Conservation (phyloP, 2,888 invertebrate genomes). For the Pandemis heparana region DNA sequence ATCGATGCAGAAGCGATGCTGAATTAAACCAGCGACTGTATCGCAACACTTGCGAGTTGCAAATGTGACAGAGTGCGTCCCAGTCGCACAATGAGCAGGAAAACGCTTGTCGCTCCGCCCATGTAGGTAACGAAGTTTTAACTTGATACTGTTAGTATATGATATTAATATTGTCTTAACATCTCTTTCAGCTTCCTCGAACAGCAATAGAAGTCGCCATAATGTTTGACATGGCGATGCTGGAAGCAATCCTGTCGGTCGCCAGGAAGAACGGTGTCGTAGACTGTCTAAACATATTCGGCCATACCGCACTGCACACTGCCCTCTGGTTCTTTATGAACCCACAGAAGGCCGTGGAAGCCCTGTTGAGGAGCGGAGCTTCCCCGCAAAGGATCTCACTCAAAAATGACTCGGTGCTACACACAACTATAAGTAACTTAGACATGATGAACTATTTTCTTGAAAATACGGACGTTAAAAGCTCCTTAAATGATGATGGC, state of each 20-base stretch:
- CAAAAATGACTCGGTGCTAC: not conserved
- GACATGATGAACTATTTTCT: not conserved
- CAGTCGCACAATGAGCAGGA: too few species aligned
- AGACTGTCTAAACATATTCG: not conserved
- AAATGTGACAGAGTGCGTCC: too few species aligned
- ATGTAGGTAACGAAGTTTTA: too few species aligned
- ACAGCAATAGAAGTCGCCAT: not conserved
- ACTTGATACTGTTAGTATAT: too few species aligned
- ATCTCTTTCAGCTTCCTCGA: not conserved
- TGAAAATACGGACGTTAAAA: not conserved
- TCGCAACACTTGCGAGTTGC: too few species aligned
- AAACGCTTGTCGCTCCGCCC: too few species aligned
- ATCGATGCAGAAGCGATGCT: too few species aligned
- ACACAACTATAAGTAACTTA: not conserved
- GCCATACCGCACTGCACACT: not conserved
- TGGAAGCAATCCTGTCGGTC: not conserved
- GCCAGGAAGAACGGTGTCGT: not conserved
- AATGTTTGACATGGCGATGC: not conserved
- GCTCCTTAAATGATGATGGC: not conserved
- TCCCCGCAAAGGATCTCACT: not conserved
- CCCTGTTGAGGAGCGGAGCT: not conserved
- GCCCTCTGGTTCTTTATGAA: not conserved
- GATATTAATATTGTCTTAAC: too few species aligned
- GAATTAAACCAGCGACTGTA: too few species aligned
- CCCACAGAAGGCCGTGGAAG: not conserved